Evolutionary conservation across 2,888 invertebrate species (phyloP), one percentile per base, ranked within the genome.

Genomic region (Drosophila dives): DNA sequence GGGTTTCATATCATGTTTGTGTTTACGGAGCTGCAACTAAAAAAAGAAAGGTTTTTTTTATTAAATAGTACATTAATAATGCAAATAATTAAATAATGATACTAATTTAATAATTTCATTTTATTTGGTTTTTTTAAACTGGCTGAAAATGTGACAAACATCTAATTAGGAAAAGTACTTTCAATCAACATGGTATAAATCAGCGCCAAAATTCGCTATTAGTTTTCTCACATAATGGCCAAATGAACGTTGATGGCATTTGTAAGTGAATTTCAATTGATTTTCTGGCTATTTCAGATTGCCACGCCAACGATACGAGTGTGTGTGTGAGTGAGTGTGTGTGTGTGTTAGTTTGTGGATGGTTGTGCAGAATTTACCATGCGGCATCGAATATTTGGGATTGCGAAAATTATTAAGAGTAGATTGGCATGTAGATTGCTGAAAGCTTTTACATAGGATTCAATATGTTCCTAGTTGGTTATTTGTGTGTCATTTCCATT

Each of bases 241-340:
- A 78, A 78, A 53, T 69, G 58, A 56, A 56, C 51, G 58, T 49
- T 73, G 73, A 78, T 78, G 73, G 69, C 68, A 75, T 75, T 45
- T 72, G 55, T 70, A 77, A 79, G 62, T 63, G 81, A 73, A 77
- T 79, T 81, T 69, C 72, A 64, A 67, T 79, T 79, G 77, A 79
- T 79, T 79, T 81, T 65, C 49, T 62, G 66, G 40, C 48, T 64
- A 71, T 75, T 71, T 68, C 67, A 73, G 50, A 58, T 62, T 66
- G 56, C n/a, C 38, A 34, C 56, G 33, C 49, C 67, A 64, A 65
- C 63, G 63, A 58, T 51, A 58, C 32, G 36, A 17, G 23, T 49
- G 51, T 61, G 56, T 50, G 40, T 33, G n/a, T 62, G 34, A 50
- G 38, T 20, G 55, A n/a, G n/a, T n/a, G n/a, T 45, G 29, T 55